Evolutionary conservation across 2,113 vertebrate genomes (phyloP).

Genomic region (Alouatta palliata): DNA sequence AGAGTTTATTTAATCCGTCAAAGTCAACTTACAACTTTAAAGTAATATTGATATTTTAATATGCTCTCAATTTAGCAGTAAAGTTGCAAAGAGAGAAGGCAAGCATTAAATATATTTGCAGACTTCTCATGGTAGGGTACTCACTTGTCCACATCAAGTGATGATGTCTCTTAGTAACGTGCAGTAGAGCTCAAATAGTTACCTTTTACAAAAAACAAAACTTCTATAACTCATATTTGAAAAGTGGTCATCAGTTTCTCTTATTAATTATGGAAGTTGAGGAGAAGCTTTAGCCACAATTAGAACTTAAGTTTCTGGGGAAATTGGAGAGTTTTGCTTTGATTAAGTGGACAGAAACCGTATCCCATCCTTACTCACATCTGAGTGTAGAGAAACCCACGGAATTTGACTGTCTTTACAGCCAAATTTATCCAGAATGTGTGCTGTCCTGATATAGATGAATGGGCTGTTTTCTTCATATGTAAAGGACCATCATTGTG

Average conservation of each 20-base stretch:
- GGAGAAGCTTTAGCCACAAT: neutral
- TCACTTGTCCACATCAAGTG: neutral
- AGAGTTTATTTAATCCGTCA: constrained; percentile 16
- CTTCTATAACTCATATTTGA: neutral
- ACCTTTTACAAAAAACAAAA: neutral
- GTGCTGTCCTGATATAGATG: neutral
- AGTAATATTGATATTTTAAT: neutral
- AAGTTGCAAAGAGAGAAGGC: neutral
- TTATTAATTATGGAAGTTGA: neutral
- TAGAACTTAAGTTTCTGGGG: constrained; percentile 31
- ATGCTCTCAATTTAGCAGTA: neutral
- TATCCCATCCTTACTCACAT: neutral
- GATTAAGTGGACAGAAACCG: neutral
- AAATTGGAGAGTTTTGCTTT: neutral
- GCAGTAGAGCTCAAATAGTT: neutral
- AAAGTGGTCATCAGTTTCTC: neutral
- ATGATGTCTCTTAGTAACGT: neutral
- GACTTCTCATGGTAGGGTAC: no score
- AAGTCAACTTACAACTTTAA: constrained; percentile 8
- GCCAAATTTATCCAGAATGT: neutral
- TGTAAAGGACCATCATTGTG: neutral
- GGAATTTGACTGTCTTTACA: neutral
- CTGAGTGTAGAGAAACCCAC: neutral
- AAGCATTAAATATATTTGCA: neutral
- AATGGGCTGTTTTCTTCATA: neutral